Conservation (phyloP, 2,888 invertebrate genomes). For the Pantelozetes paolii region DNA sequence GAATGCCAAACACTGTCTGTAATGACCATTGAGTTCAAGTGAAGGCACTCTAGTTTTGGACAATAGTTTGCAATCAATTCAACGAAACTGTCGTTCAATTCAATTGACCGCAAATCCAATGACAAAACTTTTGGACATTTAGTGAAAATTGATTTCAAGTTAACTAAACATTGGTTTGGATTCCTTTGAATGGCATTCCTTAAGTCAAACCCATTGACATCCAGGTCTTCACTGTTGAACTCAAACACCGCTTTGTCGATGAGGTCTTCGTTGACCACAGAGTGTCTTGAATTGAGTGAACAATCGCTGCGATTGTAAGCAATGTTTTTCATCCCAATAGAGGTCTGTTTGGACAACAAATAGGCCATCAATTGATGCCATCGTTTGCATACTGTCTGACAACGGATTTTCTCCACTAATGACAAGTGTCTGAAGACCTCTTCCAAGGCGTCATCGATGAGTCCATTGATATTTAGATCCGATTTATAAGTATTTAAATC, state of each 20-base stretch:
- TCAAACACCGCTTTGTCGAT: slow-evolving; percentile 12
- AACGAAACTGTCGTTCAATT: background rate
- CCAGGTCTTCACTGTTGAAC: background rate
- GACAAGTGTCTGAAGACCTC: background rate
- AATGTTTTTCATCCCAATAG: slow-evolving; percentile 21
- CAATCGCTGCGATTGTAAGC: slow-evolving; percentile 1
- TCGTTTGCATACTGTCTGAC: background rate
- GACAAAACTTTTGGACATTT: slow-evolving; percentile 30
- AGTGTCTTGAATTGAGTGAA: background rate
- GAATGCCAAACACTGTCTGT: slow-evolving; percentile 13
- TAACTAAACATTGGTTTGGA: background rate
- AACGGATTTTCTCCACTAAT: background rate
- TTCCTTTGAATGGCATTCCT: slow-evolving; percentile 10
- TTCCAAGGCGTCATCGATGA: background rate
- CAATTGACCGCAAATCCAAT: slow-evolving; percentile 26
- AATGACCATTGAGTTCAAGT: slow-evolving; percentile 34
- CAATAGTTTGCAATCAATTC: slow-evolving; percentile 14
- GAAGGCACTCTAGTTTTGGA: slow-evolving; percentile 37
- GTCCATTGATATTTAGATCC: background rate
- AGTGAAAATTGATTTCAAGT: slow-evolving; percentile 11
- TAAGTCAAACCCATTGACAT: slow-evolving; percentile 4
- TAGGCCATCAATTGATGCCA: background rate
- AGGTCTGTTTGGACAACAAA: background rate
- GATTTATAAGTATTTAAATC: background rate
- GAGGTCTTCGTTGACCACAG: background rate